Base-by-base conservation (phyloP, 2,113 vertebrate genomes). In the Anolis carolinensis region DNA sequence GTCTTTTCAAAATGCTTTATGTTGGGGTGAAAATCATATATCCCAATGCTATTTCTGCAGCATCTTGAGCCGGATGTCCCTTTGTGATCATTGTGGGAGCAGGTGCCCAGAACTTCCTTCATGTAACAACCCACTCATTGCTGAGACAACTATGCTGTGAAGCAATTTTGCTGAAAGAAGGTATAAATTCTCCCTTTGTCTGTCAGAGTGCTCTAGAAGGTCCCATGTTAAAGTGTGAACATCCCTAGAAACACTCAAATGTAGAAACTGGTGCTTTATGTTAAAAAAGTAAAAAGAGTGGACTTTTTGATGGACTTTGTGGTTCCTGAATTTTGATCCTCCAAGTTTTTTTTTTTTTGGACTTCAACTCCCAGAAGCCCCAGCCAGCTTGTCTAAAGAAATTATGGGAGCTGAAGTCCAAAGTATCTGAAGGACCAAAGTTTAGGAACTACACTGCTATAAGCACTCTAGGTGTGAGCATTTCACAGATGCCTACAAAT, bases 401-500 rank as follows among this genome's bases (percentile, higher is more conserved):
- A 44, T 44, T 44, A 44, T 44, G 39, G 39, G 39, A 44, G 39
- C 39, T 44, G 39, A 44, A 44, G 39, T 44, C 39, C 39, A 44
- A 44, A 44, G n/a, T 52, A n/a, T 77, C 52, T n/a, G n/a, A 52
- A 77, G 7, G 30, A 50, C 55, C 55, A 59, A 16, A 36, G 39
- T 44, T 44, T 44, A 5, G 39, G 39, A 44, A 44, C 39, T 44
- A 44, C 5, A 5, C 39, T 50, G 39, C 30, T 67, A 10, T 48
- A 44, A 68, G 63, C 63, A 71, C 16, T 20, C n/a, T 34, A 16
- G 32, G 82, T 87, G 87, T 59, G 81, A 90, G 72, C 76, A 72
- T 81, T 91, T 90, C 50, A 83, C 84, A 84, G 3, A 59, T 55
- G 32, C 10, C 55, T 48, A 34, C 71, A 36, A 55, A 72, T 36